Conservation (phyloP, 2,888 invertebrate species). For the Antheraea assamensis region DNA sequence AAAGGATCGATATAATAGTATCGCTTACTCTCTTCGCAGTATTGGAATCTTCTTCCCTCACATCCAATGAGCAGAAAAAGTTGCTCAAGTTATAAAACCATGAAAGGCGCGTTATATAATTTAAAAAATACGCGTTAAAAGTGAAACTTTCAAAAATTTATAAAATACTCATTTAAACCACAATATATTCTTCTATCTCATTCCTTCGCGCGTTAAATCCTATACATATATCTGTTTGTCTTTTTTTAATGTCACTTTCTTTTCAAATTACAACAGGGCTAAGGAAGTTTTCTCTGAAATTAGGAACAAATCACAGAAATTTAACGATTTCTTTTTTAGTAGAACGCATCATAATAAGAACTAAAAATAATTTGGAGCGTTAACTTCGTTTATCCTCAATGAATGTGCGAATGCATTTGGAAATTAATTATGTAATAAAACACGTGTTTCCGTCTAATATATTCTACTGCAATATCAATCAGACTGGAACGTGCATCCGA, state of each 20-base stretch:
- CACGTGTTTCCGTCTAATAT: slow-evolving; percentile 13
- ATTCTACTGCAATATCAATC: background rate
- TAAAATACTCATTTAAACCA: too few species aligned
- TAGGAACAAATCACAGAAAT: background rate
- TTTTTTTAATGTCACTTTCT: background rate
- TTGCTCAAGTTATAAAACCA: too few species aligned
- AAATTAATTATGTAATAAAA: slow-evolving; percentile 2
- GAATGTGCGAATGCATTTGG: background rate
- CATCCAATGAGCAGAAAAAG: too few species aligned
- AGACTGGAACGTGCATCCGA: slow-evolving; percentile 1
- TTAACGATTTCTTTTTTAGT: background rate
- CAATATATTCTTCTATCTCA: too few species aligned
- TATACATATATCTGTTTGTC: background rate
- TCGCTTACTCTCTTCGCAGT: background rate
- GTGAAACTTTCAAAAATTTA: too few species aligned
- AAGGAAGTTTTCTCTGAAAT: background rate
- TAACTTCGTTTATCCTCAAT: background rate
- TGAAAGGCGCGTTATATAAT: too few species aligned
- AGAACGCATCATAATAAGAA: background rate
- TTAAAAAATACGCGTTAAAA: too few species aligned
- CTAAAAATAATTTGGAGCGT: background rate
- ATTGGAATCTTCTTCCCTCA: background rate
- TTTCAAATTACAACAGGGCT: background rate
- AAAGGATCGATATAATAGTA: background rate
- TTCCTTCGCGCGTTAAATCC: too few species aligned